A percentile compares a stretch with the other conserved stretches of the same genome.
Evolutionary conservation across 2,113 vertebrate species (phyloP).

Genomic region (Cyprinodon variegatus): DNA sequence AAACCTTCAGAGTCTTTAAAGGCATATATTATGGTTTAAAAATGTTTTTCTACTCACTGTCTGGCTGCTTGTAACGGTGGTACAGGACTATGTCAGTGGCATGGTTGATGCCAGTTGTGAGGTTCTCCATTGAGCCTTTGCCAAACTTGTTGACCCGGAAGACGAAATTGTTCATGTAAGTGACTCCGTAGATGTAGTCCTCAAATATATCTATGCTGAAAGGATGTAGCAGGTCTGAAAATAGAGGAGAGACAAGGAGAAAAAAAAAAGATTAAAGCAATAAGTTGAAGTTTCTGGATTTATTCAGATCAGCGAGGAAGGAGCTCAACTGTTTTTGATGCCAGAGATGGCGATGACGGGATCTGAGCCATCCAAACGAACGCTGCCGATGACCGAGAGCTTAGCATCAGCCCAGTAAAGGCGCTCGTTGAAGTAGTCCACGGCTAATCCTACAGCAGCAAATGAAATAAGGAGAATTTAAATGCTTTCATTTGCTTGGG

Average conservation of each 20-base stretch:
- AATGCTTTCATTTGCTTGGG: background rate
- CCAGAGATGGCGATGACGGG: conserved; percentile 88
- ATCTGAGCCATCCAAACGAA: conserved; percentile 92
- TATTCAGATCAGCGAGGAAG: background rate
- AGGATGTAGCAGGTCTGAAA: conserved; percentile 89
- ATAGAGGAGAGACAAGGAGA: background rate
- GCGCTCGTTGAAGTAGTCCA: conserved; percentile 96
- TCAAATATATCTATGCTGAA: conserved; percentile 99
- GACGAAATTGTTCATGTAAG: conserved; percentile 95
- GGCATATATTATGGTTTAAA: background rate
- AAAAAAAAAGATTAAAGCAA: background rate
- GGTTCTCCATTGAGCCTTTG: conserved; percentile 86
- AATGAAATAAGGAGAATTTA: background rate
- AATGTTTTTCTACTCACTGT: conserved; percentile 79
- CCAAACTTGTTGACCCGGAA: conserved; percentile 98
- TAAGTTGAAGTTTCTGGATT: background rate
- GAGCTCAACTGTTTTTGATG: conserved; percentile 86
- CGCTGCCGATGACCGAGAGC: conserved; percentile 93
- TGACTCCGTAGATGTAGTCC: conserved; percentile 96
- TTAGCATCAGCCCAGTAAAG: conserved; percentile 97
- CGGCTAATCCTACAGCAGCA: conserved; percentile 86
- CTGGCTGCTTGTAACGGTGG: conserved; percentile 95
- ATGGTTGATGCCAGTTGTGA: conserved; percentile 93
- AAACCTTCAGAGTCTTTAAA: background rate
- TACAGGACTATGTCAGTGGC: conserved; percentile 93